Evolutionary conservation across 2,113 vertebrate genomes (phyloP), one percentile per base, ranked within the genome.

Genomic region (Octodon degus): DNA sequence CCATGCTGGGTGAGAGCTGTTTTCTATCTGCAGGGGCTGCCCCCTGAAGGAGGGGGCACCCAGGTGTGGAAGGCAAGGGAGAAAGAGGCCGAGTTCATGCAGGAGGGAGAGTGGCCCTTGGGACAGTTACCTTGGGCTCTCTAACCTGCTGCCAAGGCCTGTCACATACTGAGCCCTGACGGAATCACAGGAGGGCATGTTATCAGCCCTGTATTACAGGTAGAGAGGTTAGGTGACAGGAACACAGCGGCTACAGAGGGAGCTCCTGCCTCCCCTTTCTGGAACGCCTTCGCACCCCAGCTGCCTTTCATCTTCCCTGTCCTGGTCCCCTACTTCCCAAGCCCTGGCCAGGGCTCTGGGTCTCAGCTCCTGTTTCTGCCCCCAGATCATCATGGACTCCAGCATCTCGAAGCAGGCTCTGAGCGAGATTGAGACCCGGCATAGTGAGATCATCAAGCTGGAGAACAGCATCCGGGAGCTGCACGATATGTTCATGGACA

Each of bases 401-500:
- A 99, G 99, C 98, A 99, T 99, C 98, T 99, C 99, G 0, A 99
- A 99, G 98, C 99, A 99, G 98, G 99, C 99, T 0, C 99, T 99
- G 98, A 99, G 99, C 0, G 99, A 99, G 98, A 99, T 99, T 0
- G 99, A 99, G 98, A 99, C 99, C 0, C 98, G 99, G 92, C 99
- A 99, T 98, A 99, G 97, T 0, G 99, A 99, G 98, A 99, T 99
- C 98, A 99, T 99, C 97, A 99, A 99, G 95, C 98, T 99, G 98
- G 99, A 99, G 98, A 99, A 98, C 98, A 99, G 99, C 98, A 99
- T 99, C 98, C 99, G 99, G 1, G 99, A 99, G 98, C 99, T 99
- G 83, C 99, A 99, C 0, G 99, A 99, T 98, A 99, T 99, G 99
- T 99, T 99, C 98, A 99, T 99, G 99, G 99, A 99, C 98, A 99